Percentiles rank a stretch among this genome's conserved stretches.
These are phyloP conservation scores for Blastobasis adustella DNA, from an alignment of 2,888 invertebrate species.

Conservation along the genomic window DNA sequence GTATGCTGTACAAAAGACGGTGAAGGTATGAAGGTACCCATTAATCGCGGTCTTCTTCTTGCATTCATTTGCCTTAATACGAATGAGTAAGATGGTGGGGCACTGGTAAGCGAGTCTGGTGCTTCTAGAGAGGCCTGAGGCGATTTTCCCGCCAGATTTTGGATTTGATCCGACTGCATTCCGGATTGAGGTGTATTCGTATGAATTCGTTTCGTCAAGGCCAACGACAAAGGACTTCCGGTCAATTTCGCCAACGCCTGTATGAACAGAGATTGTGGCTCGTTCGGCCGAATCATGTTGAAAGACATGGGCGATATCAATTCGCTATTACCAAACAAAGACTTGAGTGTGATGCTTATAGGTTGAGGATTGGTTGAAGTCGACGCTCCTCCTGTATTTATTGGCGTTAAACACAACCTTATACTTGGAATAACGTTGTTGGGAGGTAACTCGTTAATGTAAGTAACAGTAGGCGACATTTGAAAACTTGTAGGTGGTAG, in stretches of 20 bases:
- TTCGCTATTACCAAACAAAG: too few species aligned
- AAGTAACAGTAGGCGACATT: too few species aligned
- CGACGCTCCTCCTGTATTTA: too few species aligned
- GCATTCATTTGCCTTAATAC: conserved; percentile 55
- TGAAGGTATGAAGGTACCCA: conserved; percentile 63
- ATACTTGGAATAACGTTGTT: too few species aligned
- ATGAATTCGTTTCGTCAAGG: not conserved
- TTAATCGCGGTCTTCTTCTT: conserved; percentile 47
- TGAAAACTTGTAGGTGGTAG: too few species aligned
- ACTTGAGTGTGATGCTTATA: too few species aligned
- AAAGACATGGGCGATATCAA: conserved; percentile 17
- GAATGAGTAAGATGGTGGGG: conserved; percentile 64
- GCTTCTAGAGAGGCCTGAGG: conserved; percentile 15
- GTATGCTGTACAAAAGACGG: conserved; percentile 59
- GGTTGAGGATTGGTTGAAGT: too few species aligned
- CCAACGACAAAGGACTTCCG: conserved; percentile 30
- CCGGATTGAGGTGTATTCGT: not conserved
- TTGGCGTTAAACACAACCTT: too few species aligned
- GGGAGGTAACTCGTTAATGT: too few species aligned
- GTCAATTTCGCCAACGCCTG: conserved; percentile 50
- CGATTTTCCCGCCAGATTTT: too few species aligned
- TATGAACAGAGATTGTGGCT: conserved; percentile 45
- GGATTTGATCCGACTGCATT: not conserved
- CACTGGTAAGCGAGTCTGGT: conserved; percentile 53
- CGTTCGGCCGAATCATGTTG: conserved; percentile 14